phyloP scores from a whole-genome alignment of 2,797 vertebrate genomes.

The Pseudopleuronectes americanus region DNA sequence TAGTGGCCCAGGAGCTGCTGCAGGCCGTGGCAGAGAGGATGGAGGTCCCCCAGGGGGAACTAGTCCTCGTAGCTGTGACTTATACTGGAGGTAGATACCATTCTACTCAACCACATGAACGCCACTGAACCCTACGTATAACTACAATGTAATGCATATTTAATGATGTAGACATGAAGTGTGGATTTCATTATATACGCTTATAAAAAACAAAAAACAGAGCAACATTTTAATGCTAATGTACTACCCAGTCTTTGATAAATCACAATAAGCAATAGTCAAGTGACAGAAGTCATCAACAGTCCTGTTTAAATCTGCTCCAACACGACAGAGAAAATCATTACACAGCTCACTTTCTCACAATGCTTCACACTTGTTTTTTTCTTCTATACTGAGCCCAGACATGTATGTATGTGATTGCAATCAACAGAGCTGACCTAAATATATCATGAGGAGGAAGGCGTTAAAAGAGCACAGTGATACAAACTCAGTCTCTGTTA shows the following conservation, averaged over 20 bases:
- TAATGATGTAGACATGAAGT: background rate
- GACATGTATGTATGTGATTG: slow-evolving; percentile 19
- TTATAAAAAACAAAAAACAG: background rate
- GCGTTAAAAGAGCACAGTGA: slow-evolving; percentile 7
- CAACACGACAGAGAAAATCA: background rate
- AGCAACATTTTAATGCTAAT: background rate
- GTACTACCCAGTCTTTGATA: background rate
- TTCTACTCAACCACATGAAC: background rate
- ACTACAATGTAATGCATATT: background rate
- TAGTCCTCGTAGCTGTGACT: slow-evolving; percentile 87
- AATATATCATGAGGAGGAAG: slow-evolving; percentile 16
- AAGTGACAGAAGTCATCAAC: background rate
- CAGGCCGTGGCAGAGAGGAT: slow-evolving; percentile 91
- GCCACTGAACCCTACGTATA: background rate
- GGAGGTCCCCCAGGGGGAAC: slow-evolving; percentile 87
- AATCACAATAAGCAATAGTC: background rate
- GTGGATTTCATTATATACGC: background rate
- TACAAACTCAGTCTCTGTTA: slow-evolving; percentile 43
- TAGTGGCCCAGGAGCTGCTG: slow-evolving; percentile 89
- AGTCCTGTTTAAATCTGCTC: background rate
- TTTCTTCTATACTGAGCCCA: slow-evolving; percentile 1
- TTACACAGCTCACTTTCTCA: background rate
- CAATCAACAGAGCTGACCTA: slow-evolving; percentile 26
- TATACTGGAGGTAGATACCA: slow-evolving; percentile 89
- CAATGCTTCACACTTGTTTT: background rate